Evolutionary conservation across 2,888 invertebrate genomes (phyloP).

Genomic region (Lymantria dispar): DNA sequence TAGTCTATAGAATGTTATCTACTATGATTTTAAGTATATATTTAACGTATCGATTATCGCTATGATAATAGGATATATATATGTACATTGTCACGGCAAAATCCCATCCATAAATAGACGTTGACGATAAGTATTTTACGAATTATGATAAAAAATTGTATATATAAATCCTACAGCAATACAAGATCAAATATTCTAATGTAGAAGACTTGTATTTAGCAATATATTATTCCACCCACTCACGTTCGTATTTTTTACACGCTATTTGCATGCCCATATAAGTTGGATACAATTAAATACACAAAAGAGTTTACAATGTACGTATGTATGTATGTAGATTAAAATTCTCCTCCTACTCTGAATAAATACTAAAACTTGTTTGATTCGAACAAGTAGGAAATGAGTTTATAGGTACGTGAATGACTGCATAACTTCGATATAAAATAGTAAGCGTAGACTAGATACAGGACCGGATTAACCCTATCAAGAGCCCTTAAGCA

Average conservation of each 20-base stretch:
- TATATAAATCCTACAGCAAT: slow-evolving; percentile 1
- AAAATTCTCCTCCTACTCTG: too few relatives aligned
- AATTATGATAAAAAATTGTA: slow-evolving; percentile 1
- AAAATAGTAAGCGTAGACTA: too few relatives aligned
- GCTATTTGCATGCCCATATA: background rate
- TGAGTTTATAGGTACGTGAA: too few relatives aligned
- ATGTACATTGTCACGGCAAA: background rate
- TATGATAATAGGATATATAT: background rate
- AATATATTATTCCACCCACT: slow-evolving; percentile 26
- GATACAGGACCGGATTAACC: too few relatives aligned
- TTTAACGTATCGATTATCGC: background rate
- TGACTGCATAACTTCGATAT: too few relatives aligned
- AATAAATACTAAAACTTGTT: too few relatives aligned
- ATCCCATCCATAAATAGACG: slow-evolving; percentile 7
- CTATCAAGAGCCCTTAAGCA: too few relatives aligned
- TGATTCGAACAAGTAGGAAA: too few relatives aligned
- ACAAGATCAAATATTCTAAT: too few relatives aligned
- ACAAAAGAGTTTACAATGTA: too few relatives aligned
- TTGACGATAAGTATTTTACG: slow-evolving; percentile 8
- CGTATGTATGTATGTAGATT: too few relatives aligned
- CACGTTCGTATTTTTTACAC: slow-evolving; percentile 1
- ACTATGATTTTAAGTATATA: background rate
- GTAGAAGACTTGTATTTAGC: slow-evolving; percentile 1
- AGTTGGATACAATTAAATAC: too few relatives aligned
- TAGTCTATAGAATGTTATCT: background rate